Conservation (phyloP, 2,797 vertebrate species). For the Linurgus olivaceus region DNA sequence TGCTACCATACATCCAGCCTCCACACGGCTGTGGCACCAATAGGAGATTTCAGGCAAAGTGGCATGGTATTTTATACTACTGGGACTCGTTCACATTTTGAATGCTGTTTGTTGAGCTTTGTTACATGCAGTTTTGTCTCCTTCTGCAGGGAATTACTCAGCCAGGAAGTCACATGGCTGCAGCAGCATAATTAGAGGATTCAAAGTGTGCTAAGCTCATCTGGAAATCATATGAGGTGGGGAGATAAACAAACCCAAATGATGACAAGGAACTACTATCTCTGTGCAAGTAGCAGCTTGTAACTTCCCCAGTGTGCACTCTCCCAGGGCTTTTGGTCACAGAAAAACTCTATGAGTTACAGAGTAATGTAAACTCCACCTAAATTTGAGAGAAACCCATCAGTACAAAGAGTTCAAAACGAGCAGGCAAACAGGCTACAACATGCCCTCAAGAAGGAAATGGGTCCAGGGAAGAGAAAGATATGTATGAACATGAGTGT, state of each 20-base stretch:
- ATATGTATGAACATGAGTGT: background rate
- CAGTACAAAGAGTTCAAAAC: background rate
- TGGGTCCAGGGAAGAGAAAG: background rate
- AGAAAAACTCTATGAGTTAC: background rate
- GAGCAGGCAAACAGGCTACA: background rate
- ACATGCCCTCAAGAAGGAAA: background rate
- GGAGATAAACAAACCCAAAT: background rate
- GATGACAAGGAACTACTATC: background rate
- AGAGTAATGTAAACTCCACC: background rate
- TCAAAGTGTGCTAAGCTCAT: slow-evolving; percentile 20
- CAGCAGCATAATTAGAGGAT: slow-evolving; percentile 68
- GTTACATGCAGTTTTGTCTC: slow-evolving; percentile 69
- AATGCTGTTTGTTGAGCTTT: slow-evolving; percentile 61
- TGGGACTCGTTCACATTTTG: background rate
- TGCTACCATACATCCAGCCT: background rate
- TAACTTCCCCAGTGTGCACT: background rate
- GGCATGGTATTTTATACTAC: background rate
- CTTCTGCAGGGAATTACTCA: slow-evolving; percentile 73
- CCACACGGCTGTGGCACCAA: background rate
- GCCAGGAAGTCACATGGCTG: slow-evolving; percentile 57
- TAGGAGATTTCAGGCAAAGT: background rate
- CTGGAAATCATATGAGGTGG: background rate
- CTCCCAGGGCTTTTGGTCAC: background rate
- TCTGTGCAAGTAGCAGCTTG: background rate
- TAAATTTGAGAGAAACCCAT: background rate